phyloP scores from a whole-genome alignment of 2,797 vertebrate species.

The Heteromormyrus szaboi region DNA sequence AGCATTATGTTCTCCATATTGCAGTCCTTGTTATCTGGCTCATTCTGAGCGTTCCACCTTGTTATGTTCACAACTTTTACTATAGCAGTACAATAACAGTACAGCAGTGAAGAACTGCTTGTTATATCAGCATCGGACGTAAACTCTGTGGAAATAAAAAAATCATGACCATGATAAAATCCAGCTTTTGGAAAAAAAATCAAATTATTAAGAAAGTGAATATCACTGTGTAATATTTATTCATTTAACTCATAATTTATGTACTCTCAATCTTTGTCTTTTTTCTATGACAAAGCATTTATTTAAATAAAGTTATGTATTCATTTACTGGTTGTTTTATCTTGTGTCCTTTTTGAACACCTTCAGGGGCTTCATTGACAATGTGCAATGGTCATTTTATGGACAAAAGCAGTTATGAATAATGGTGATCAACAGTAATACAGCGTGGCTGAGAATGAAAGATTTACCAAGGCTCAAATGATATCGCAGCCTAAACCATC shows the following conservation, averaged over 20 bases:
- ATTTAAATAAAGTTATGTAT: conserved; percentile 99
- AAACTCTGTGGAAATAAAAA: conserved; percentile 72
- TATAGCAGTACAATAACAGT: not conserved
- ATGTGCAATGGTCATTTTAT: not conserved
- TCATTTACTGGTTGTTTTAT: conserved; percentile 67
- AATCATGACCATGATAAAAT: conserved; percentile 63
- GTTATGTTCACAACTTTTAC: not conserved
- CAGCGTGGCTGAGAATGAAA: not conserved
- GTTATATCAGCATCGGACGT: conserved; percentile 68
- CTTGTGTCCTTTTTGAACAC: not conserved
- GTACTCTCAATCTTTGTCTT: conserved; percentile 99
- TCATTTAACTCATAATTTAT: conserved; percentile 99
- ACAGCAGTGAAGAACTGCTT: not conserved
- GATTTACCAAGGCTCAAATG: not conserved
- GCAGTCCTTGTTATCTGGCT: not conserved
- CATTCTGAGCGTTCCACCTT: not conserved
- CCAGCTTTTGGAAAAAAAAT: conserved; percentile 86
- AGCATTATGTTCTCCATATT: not conserved
- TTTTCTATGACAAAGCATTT: conserved; percentile 99
- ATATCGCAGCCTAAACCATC: not conserved
- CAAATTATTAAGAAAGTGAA: conserved; percentile 84
- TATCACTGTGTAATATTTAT: conserved; percentile 99
- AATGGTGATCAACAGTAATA: not conserved
- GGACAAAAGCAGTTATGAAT: not conserved
- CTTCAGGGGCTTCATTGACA: not conserved